Conservation (phyloP, 1,140 invertebrate genomes). For the Pachypeltis micranthus region DNA sequence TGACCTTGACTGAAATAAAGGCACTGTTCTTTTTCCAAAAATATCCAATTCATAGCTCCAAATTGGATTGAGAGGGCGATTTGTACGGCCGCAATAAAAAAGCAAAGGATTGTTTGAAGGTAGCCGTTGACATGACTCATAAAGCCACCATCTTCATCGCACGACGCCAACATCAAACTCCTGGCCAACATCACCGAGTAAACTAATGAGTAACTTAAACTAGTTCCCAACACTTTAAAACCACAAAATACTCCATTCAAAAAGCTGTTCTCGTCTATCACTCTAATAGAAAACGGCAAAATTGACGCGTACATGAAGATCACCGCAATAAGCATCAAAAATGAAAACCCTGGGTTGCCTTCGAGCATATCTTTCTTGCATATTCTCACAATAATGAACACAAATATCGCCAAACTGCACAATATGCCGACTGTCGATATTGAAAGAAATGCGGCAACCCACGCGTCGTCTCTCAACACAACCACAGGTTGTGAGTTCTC, state of each 20-base stretch:
- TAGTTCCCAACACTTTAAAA: conserved; percentile 41
- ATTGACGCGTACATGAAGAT: conserved; percentile 41
- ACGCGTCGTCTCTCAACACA: conserved; percentile 33
- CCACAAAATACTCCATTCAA: conserved; percentile 32
- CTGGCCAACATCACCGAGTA: conserved; percentile 46
- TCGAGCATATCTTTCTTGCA: conserved; percentile 40
- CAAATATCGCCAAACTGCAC: conserved; percentile 36
- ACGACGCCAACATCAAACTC: conserved; percentile 43
- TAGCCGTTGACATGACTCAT: conserved; percentile 49
- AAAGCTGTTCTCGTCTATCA: conserved; percentile 17
- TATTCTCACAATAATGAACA: conserved; percentile 41
- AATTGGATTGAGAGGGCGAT: conserved; percentile 34
- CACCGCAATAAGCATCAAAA: conserved; percentile 39
- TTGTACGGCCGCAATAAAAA: conserved; percentile 45
- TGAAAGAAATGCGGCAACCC: conserved; percentile 39
- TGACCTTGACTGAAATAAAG: conserved; percentile 19
- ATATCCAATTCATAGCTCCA: conserved; percentile 34
- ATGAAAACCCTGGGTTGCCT: conserved; percentile 41
- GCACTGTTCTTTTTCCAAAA: conserved; percentile 29
- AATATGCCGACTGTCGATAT: conserved; percentile 37
- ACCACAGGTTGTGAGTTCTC: conserved; percentile 12
- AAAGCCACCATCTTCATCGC: conserved; percentile 41
- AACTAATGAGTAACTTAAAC: conserved; percentile 39
- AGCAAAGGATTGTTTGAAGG: conserved; percentile 41
- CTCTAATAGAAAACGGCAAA: conserved; percentile 36